Evolutionary conservation across 2,888 invertebrate species (phyloP).

Genomic region (Sesia apiformis): DNA sequence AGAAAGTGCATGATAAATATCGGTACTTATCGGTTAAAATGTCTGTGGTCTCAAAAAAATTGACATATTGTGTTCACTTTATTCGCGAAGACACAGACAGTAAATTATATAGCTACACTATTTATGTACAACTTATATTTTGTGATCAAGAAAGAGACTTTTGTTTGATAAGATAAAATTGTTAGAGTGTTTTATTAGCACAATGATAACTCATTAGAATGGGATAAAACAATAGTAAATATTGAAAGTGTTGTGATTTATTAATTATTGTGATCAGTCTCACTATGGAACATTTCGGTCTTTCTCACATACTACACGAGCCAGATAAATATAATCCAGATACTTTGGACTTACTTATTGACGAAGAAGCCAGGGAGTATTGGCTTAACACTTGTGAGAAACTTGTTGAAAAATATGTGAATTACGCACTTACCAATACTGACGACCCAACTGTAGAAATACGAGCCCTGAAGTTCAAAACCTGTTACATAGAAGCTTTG

Average conservation of each 20-base stretch:
- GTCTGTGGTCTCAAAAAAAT: no score
- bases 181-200: slow-evolving; percentile 33
- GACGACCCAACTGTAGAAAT: slow-evolving; percentile 83
- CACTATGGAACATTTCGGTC: slow-evolving; percentile 63
- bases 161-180: slow-evolving; percentile 40
- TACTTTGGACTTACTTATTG: slow-evolving; percentile 90
- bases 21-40: no score
- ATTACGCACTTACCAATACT: slow-evolving; percentile 85
- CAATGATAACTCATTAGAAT: slow-evolving; percentile 49
- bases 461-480: slow-evolving; percentile 87
- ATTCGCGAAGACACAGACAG: no score
- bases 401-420: slow-evolving; percentile 88
- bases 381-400: slow-evolving; percentile 95
- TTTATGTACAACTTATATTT: no score
- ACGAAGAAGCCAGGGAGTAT: slow-evolving; percentile 89
- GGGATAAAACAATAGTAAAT: slow-evolving; percentile 36
- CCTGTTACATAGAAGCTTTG: slow-evolving; percentile 86
- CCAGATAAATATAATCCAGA: slow-evolving; percentile 90
- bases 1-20: no score
- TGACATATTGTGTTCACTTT: no score
- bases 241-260: slow-evolving; percentile 14
- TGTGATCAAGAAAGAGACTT: no score
- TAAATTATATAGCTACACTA: no score
- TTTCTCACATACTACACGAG: slow-evolving; percentile 79
- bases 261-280: slow-evolving; percentile 9